A percentile compares a stretch with the other conserved stretches of the same genome.
phyloP scores from a whole-genome alignment of 2,113 vertebrate genomes.

The Lophochroa leadbeateri region DNA sequence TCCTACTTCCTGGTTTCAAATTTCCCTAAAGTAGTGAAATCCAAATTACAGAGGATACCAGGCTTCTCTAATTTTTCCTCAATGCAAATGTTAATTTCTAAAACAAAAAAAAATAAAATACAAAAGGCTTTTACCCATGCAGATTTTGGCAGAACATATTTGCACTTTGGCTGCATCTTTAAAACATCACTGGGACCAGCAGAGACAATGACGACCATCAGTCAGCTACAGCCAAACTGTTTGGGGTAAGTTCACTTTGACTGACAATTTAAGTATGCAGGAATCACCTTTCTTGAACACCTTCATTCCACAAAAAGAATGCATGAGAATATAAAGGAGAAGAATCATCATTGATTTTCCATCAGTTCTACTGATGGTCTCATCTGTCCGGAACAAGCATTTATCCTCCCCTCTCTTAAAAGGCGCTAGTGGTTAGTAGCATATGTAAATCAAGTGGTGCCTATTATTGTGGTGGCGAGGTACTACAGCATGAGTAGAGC shows the following conservation, averaged over 20 bases:
- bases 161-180: neutral
- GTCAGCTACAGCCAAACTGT: neutral
- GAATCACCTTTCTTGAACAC: neutral
- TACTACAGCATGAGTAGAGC: neutral
- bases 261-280: neutral
- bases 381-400: neutral
- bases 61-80: neutral
- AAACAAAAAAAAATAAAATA: neutral
- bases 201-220: neutral
- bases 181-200: neutral
- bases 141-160: neutral
- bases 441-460: neutral
- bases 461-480: neutral
- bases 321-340: neutral
- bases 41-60: neutral
- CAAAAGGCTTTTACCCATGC: neutral
- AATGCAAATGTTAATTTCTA: neutral
- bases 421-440: neutral
- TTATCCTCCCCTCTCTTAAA: neutral
- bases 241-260: neutral
- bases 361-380: fast-evolving
- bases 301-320: neutral
- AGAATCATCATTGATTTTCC: neutral
- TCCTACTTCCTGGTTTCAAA: neutral
- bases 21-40: neutral